phyloP scores from a whole-genome alignment of 2,888 invertebrate species.

The Chymomyza caudatula region DNA sequence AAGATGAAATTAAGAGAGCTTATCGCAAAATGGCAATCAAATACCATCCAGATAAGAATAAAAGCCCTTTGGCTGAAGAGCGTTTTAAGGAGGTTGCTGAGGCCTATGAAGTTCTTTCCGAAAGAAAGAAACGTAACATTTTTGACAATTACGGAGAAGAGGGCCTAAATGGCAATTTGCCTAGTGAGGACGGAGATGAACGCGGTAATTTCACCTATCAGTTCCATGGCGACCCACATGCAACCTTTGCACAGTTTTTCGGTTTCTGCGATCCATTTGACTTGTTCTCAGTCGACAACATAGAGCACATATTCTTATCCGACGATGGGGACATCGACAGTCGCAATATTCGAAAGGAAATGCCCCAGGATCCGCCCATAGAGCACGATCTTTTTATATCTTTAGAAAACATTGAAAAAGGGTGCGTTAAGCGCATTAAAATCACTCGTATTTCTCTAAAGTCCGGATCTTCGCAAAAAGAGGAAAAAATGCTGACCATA shows the following conservation, averaged over 20 bases:
- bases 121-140: constrained; percentile 96
- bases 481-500: constrained; percentile 96
- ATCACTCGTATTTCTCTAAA: constrained; percentile 94
- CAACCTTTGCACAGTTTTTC: constrained; percentile 98
- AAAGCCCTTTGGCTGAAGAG: constrained; percentile 95
- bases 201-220: constrained; percentile 81
- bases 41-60: constrained; percentile 99
- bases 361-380: constrained; percentile 92
- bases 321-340: too few species aligned
- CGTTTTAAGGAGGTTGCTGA: constrained; percentile 98
- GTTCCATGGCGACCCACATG: constrained; percentile 96
- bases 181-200: constrained; percentile 82
- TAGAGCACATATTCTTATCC: too few species aligned
- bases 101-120: constrained; percentile 97
- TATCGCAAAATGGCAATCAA: constrained; percentile 97
- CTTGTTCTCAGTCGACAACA: constrained; percentile 90
- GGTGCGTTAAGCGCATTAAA: constrained; percentile 99
- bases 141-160: constrained; percentile 96
- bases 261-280: constrained; percentile 97
- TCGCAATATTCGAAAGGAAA: too few species aligned
- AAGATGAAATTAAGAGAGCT: constrained; percentile 98
- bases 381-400: constrained; percentile 95
- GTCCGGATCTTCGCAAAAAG: constrained; percentile 88
- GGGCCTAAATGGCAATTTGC: constrained; percentile 89
- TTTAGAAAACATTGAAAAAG: constrained; percentile 94